Percentiles rank a stretch among this genome's conserved stretches.
These are phyloP conservation scores for Anser cygnoides DNA, from an alignment of 2,113 vertebrate species.

Conservation along the genomic window DNA sequence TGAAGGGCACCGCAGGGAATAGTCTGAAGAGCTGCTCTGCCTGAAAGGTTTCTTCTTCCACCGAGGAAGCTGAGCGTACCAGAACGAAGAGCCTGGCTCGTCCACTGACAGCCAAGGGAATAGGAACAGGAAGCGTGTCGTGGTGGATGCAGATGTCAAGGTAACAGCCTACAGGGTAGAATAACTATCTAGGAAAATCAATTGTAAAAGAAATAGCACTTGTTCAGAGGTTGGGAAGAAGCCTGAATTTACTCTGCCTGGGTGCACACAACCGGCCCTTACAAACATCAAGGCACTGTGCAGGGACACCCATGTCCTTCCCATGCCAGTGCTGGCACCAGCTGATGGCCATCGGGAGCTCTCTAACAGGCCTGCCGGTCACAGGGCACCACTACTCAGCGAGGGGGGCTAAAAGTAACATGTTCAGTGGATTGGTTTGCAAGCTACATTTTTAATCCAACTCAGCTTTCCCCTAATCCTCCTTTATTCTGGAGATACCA, in stretches of 20 bases:
- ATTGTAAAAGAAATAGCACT: neutral
- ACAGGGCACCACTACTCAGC: neutral
- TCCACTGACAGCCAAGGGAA: neutral
- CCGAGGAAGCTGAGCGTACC: neutral
- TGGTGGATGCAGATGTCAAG: neutral
- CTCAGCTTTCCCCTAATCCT: neutral
- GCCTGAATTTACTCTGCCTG: neutral
- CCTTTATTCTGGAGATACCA: neutral
- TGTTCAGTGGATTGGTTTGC: neutral
- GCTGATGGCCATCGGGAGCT: neutral
- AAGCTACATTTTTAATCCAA: neutral
- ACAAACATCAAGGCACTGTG: neutral
- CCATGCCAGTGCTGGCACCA: neutral
- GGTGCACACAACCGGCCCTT: neutral
- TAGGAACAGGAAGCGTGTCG: neutral
- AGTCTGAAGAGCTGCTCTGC: neutral
- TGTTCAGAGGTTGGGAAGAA: neutral
- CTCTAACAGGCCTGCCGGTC: neutral
- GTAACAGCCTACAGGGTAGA: neutral
- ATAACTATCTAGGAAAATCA: constrained; percentile 11
- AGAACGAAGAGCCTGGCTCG: neutral
- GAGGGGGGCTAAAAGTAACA: neutral
- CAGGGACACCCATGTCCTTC: rapidly evolving
- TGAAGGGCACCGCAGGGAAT: neutral
- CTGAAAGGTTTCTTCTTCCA: neutral